Evolutionary conservation across 2,888 invertebrate species (phyloP).

Genomic region (Ichneumoninae sp.): DNA sequence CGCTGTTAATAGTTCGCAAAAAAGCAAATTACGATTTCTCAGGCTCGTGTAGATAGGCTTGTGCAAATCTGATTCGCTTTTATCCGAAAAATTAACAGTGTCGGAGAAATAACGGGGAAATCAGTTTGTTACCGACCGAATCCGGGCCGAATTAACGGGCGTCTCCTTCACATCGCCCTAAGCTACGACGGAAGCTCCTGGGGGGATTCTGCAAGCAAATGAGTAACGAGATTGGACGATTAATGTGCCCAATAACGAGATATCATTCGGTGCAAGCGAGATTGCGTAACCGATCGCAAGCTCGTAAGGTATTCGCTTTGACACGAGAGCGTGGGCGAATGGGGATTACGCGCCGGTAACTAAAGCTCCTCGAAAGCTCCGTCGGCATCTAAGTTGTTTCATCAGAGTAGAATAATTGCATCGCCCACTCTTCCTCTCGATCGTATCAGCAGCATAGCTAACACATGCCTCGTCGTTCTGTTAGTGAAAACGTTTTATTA

Average conservation of each 20-base stretch:
- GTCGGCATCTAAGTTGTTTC: neutral
- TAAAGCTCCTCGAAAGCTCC: neutral
- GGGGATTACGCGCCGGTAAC: neutral
- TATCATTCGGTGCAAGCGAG: slow-evolving; percentile 16
- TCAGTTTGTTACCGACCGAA: no score
- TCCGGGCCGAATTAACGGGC: no score
- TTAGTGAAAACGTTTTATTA: slow-evolving; percentile 83
- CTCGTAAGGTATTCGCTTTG: slow-evolving; percentile 13
- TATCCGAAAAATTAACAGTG: no score
- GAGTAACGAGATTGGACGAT: neutral
- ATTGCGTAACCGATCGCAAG: neutral
- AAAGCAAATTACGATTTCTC: no score
- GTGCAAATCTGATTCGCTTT: no score
- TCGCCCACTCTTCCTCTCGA: slow-evolving; percentile 1
- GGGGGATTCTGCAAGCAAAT: neutral
- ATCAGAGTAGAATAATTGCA: neutral
- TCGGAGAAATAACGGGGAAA: no score
- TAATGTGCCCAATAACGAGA: neutral
- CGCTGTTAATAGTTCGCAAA: no score
- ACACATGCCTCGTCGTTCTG: slow-evolving; percentile 58
- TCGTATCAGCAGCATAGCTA: neutral
- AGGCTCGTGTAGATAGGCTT: no score
- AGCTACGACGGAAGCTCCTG: neutral
- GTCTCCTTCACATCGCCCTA: neutral
- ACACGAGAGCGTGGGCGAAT: neutral